Percentiles rank a stretch among this genome's conserved stretches.
Evolutionary conservation across 2,113 vertebrate species (phyloP).

Genomic region (Dipodomys stephensi): DNA sequence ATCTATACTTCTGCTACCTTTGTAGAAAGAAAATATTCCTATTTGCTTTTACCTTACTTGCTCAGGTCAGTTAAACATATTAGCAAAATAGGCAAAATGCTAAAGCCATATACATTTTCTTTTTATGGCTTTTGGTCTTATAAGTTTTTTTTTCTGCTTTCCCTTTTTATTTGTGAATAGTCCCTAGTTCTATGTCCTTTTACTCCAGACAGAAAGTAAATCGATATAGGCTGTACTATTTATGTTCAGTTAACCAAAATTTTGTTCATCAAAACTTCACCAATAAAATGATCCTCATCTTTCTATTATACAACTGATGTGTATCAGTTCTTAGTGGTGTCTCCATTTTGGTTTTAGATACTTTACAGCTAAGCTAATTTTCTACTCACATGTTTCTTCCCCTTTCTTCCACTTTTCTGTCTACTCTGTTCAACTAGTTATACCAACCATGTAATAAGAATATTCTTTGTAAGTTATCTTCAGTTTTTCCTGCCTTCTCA

Average conservation of each 20-base stretch:
- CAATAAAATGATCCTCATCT: neutral
- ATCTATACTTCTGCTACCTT: neutral
- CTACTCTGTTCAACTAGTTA: neutral
- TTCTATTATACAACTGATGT: neutral
- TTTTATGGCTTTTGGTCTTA: constrained; percentile 33
- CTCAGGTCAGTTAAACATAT: neutral
- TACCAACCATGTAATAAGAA: neutral
- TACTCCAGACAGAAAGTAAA: neutral
- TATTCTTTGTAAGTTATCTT: neutral
- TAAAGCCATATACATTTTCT: constrained; percentile 12
- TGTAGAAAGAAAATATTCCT: constrained; percentile 15
- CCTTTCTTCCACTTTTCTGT: neutral
- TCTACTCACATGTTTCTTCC: neutral
- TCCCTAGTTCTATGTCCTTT: neutral
- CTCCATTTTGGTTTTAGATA: constrained; percentile 18
- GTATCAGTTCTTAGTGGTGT: constrained; percentile 25
- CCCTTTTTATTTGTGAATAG: neutral
- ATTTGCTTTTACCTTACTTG: neutral
- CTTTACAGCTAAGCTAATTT: constrained; percentile 26
- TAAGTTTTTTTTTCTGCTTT: neutral
- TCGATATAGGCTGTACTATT: neutral
- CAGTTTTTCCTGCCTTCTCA: neutral
- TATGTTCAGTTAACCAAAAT: neutral
- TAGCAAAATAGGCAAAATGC: constrained; percentile 34
- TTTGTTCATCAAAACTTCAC: neutral